Evolutionary conservation across 2,113 vertebrate species (phyloP), one percentile per base, ranked within the genome.

Genomic region (Bufo bufo): DNA sequence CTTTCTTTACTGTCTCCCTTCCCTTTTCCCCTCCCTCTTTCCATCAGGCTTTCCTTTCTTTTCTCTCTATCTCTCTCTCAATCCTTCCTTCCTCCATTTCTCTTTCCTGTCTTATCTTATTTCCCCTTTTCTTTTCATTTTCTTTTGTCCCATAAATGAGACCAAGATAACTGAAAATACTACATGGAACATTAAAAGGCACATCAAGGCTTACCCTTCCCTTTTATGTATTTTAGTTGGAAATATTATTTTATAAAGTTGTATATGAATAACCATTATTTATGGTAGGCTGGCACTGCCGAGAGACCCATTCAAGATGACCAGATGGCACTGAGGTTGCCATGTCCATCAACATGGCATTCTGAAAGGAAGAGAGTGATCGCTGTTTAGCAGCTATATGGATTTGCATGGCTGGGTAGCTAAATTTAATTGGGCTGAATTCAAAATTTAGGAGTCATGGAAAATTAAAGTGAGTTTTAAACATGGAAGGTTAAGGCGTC

Each of bases 351-450:
- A 71, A 71, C 66, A 71, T 69, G 11, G 23, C n/a, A 69, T 69
- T 33, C 66, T 33, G 66, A 33, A 69, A 69, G 66, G 9, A 33
- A 43, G 66, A 33, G 43, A 43, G 63, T n/a, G 63, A 65, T 65
- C 63, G n/a, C 63, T 7, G n/a, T 65, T 71, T 33, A 71, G 11
- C 9, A 71, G 66, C 66, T 33, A 13, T 71, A 33, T 71, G 66
- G 66, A 71, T 71, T 71, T 71, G 66, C 66, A 71, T 71, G 66
- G 66, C 66, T 33, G 6, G 66, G 66, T 11, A 71, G 66, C n/a
- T 13, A 71, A 71, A 71, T 71, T 71, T n/a, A 71, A 71, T 33
- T 71, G 66, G 66, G 66, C 66, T 43, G 66, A 71, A 33, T 71
- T 71, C 23, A 33, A 71, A 6, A 5, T 3, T 10, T 33, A 33